Conservation (phyloP, 2,113 vertebrate species). For the Pongo abelii region DNA sequence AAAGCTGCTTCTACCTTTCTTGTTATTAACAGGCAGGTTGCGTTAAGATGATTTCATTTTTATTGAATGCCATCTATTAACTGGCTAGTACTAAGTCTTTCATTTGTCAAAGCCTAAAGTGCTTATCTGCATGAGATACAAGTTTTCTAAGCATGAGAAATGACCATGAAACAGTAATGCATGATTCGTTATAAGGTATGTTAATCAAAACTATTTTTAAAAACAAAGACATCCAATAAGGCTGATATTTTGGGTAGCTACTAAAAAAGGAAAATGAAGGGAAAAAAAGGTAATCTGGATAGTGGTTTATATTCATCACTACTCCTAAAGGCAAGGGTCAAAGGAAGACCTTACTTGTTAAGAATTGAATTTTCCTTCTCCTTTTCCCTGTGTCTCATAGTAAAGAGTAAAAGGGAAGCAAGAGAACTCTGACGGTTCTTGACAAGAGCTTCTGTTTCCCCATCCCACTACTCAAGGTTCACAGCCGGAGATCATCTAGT, state of each 20-base stretch:
- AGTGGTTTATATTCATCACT: neutral
- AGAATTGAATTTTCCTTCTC: neutral
- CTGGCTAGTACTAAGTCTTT: neutral
- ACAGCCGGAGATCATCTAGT: neutral
- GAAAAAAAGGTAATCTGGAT: neutral
- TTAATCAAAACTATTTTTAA: neutral
- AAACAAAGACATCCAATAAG: neutral
- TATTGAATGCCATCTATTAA: neutral
- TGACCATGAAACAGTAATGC: neutral
- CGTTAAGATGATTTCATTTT: neutral
- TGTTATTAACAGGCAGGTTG: neutral
- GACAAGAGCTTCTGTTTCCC: too few species aligned
- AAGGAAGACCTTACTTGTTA: neutral
- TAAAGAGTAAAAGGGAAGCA: neutral
- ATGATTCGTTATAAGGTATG: neutral
- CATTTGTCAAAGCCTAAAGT: neutral
- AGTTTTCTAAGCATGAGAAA: neutral
- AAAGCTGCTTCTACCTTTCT: neutral
- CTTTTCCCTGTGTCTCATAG: neutral
- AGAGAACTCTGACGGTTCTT: neutral
- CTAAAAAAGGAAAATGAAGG: neutral
- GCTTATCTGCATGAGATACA: neutral
- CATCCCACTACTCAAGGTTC: fast-evolving
- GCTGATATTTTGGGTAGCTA: neutral
- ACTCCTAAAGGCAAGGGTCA: neutral